These are phyloP conservation scores for Pseudococcus jackbeardsleyi DNA, from an alignment of 2,888 invertebrate species.

Conservation along the genomic window DNA sequence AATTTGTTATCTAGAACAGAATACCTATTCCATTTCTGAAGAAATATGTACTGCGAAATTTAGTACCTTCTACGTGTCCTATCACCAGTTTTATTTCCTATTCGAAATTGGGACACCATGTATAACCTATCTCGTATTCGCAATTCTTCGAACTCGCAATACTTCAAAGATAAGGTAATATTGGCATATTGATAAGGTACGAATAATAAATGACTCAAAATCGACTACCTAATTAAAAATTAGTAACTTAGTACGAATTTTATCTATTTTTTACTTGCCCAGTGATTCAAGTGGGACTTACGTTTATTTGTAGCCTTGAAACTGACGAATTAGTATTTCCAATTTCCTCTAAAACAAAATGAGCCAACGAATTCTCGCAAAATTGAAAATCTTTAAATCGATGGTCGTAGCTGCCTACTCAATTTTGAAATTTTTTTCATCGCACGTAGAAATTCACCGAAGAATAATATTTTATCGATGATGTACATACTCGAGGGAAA, in stretches of 20 bases:
- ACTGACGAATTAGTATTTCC: too few species aligned
- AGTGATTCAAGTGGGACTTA: background rate
- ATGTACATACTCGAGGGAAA: conserved; percentile 5
- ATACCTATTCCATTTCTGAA: too few species aligned
- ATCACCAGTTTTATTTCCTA: background rate
- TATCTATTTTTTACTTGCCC: background rate
- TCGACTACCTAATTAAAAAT: background rate
- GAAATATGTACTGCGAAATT: too few species aligned
- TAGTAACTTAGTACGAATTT: background rate
- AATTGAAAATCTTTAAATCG: too few species aligned
- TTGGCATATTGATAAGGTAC: background rate
- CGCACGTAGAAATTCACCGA: too few species aligned
- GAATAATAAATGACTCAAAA: background rate
- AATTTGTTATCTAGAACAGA: too few species aligned
- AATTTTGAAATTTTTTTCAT: too few species aligned
- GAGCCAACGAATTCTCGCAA: too few species aligned
- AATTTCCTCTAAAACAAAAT: too few species aligned
- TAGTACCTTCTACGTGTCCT: too few species aligned
- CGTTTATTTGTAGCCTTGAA: background rate
- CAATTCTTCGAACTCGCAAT: background rate
- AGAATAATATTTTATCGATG: background rate
- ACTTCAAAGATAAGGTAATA: background rate
- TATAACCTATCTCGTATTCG: too few species aligned
- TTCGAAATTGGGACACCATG: background rate
- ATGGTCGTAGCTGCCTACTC: too few species aligned